Conservation (phyloP, 1,140 invertebrate species). For the Macrocentrus cingulum region DNA sequence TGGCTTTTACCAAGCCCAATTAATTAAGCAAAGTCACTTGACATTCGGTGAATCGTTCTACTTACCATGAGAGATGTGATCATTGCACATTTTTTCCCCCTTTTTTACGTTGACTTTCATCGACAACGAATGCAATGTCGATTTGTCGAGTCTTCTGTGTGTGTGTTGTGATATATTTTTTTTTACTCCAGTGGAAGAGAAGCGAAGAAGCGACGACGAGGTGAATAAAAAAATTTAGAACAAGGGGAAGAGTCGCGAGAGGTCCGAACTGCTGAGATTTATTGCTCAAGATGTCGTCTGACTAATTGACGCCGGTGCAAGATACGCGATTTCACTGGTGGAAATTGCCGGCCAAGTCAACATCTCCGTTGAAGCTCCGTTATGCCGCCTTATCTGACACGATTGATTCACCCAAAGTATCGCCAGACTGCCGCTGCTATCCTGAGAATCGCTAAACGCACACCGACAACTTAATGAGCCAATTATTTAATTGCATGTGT, state of each 20-base stretch:
- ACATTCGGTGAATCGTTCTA: conserved; percentile 15
- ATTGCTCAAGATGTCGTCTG: conserved; percentile 38
- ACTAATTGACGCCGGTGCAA: conserved; percentile 40
- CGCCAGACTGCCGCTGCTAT: background rate
- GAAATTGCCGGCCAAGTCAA: background rate
- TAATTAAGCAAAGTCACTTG: conserved; percentile 19
- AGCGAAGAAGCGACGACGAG: no score
- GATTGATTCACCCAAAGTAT: conserved; percentile 13
- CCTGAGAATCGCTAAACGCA: conserved; percentile 31
- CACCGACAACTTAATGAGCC: conserved; percentile 38
- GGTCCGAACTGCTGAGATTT: conserved; percentile 31
- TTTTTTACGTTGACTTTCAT: background rate
- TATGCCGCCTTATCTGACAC: conserved; percentile 27
- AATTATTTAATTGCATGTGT: conserved; percentile 43
- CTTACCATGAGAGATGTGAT: background rate
- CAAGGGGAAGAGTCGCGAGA: background rate
- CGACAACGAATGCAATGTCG: background rate
- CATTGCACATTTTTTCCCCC: background rate
- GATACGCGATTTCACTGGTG: conserved; percentile 33
- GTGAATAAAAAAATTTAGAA: conserved; percentile 5
- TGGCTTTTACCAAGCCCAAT: conserved; percentile 14
- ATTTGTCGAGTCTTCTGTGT: background rate
- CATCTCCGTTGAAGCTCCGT: background rate
- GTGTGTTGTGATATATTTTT: background rate
- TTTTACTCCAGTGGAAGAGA: background rate